Evolutionary conservation across 2,113 vertebrate genomes (phyloP).

Genomic region (Cairina moschata): DNA sequence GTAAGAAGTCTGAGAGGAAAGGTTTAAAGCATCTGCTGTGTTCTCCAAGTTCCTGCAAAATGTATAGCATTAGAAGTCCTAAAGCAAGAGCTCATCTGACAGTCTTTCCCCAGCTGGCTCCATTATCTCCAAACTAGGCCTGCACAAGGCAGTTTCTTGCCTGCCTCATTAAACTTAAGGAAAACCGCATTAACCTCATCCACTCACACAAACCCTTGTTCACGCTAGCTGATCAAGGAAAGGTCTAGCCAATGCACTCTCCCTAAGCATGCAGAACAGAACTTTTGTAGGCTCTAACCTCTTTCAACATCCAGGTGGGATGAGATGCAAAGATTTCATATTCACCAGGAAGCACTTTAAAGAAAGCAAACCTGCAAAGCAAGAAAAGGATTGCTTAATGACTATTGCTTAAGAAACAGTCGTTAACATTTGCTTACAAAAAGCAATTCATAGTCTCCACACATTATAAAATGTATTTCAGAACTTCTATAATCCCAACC

Average conservation of each 20-base stretch:
- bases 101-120: not conserved
- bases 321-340: slow-evolving; percentile 94
- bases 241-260: not conserved
- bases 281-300: slow-evolving; percentile 77
- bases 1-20: not conserved
- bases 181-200: not conserved
- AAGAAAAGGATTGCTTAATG: not conserved
- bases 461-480: not conserved
- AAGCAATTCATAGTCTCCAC: not conserved
- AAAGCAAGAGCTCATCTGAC: not conserved
- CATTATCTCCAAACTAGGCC: not conserved
- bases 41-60: not conserved
- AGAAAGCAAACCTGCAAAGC: slow-evolving; percentile 89
- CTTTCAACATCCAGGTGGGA: slow-evolving; percentile 90
- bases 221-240: not conserved
- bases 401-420: not conserved
- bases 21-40: not conserved
- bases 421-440: not conserved
- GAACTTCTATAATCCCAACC: not conserved
- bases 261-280: not conserved
- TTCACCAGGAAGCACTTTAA: slow-evolving; percentile 93
- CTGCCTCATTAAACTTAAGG: not conserved
- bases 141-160: fast-evolving
- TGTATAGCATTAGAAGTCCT: not conserved
- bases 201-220: not conserved